Evolutionary conservation across 2,797 vertebrate genomes (phyloP).

Genomic region (Acanthornis magna): DNA sequence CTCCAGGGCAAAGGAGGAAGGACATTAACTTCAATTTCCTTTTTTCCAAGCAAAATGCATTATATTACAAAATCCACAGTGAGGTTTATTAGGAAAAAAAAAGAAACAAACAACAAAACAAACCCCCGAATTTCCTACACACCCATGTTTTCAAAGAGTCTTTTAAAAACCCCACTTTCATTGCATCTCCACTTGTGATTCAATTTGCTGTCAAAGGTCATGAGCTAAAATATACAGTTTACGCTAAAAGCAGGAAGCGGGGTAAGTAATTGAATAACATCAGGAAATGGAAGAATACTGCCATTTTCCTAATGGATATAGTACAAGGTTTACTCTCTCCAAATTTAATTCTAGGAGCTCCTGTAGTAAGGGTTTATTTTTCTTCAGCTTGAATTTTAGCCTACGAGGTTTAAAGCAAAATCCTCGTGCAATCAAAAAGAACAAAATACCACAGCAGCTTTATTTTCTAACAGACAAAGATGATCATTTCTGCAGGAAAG

Average conservation of each 20-base stretch:
- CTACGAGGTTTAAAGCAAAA: constrained; percentile 31
- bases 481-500: constrained; percentile 35
- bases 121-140: neutral
- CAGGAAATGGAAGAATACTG: constrained; percentile 68
- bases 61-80: neutral
- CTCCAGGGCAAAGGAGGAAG: neutral
- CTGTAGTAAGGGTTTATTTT: constrained; percentile 58
- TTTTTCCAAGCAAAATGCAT: constrained; percentile 41
- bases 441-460: constrained; percentile 51
- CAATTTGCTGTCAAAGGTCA: constrained; percentile 67
- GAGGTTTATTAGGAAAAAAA: neutral
- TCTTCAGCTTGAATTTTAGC: constrained; percentile 52
- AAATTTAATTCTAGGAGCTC: constrained; percentile 70
- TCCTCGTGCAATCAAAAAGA: constrained; percentile 30
- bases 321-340: constrained; percentile 65
- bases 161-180: neutral
- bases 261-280: constrained; percentile 70
- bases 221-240: constrained; percentile 70
- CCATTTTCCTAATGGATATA: constrained; percentile 71
- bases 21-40: constrained; percentile 18
- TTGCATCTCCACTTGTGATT: constrained; percentile 54
- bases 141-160: constrained; percentile 28
- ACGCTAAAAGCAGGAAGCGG: constrained; percentile 56
- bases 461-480: constrained; percentile 60
- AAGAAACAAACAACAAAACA: neutral